Base-by-base conservation (phyloP, 1,140 invertebrate genomes). In the Megathymus violae region DNA sequence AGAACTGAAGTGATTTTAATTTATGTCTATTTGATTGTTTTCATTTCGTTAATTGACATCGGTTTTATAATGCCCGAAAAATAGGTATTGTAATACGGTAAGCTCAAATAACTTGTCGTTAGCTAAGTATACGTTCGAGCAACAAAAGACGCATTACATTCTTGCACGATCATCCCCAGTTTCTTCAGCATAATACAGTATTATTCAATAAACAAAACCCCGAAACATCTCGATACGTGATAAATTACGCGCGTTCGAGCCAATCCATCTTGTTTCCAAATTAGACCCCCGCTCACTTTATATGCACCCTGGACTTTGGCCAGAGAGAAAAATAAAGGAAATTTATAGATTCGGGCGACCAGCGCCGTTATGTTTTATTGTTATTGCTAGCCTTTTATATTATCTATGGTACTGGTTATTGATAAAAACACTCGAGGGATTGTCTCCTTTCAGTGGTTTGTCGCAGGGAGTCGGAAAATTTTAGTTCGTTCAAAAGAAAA, bases 341-440 rank as follows among this genome's bases (percentile, higher is more conserved):
- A 86, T 85, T 88, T 88, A 84, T 84, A 76, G 71, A 79, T 68
- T 72, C 70, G 63, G 63, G 63, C 43, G 62, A 62, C 52, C 43
- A 34, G 40, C 48, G 67, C 54, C 78, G 81, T 86, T 88, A 85
- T 88, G 70, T 88, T 88, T 88, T 86, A 88, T 85, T 88, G 82
- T 86, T 88, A 88, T 86, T 71, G 74, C 78, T 64, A 60, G 63
- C 74, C 66, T 76, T 78, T 77, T 81, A 78, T 86, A 85, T 82
- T 85, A 83, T 85, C 76, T 81, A 77, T 81, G 64, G 46, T 68
- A 46, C 64, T 65, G 74, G 74, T 75, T 83, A 87, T 82, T 87
- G 84, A 84, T 87, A 80, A 78, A 76, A 80, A 76, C 65, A 63
- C 69, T 52, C 60, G 66, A 66, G 75, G 64, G 59, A 62, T 56